Evolutionary conservation across 2,888 invertebrate genomes (phyloP).

Genomic region (Parasteatoda lunata): DNA sequence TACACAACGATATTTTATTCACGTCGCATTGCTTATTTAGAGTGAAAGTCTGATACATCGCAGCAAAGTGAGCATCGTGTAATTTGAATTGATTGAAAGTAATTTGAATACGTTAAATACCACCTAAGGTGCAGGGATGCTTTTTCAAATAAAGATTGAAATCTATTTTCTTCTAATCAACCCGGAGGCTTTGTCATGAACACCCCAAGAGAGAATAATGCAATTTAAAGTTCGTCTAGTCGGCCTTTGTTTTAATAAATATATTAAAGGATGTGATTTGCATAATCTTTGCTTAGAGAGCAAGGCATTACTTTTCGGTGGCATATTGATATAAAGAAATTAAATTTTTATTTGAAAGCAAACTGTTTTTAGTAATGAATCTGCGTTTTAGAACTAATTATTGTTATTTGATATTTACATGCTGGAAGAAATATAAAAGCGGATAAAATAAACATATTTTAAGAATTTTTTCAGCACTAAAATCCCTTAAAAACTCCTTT

Average conservation of each 20-base stretch:
- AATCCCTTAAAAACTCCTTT: too few relatives aligned
- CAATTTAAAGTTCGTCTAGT: not conserved
- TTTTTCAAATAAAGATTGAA: not conserved
- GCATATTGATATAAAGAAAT: too few relatives aligned
- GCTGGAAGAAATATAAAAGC: too few relatives aligned
- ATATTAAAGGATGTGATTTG: too few relatives aligned
- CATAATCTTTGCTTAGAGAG: too few relatives aligned
- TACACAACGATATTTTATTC: not conserved
- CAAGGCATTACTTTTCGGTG: too few relatives aligned
- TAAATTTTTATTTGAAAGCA: too few relatives aligned
- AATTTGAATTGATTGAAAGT: not conserved
- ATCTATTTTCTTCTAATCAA: constrained; percentile 1
- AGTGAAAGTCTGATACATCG: not conserved
- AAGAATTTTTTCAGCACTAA: too few relatives aligned
- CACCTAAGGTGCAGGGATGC: not conserved
- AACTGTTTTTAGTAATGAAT: too few relatives aligned
- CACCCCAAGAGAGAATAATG: not conserved
- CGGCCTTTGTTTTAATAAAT: not conserved
- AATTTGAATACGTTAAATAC: not conserved
- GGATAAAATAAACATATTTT: too few relatives aligned
- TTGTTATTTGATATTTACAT: too few relatives aligned
- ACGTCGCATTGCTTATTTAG: not conserved
- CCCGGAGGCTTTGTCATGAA: not conserved
- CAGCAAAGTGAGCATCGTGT: not conserved
- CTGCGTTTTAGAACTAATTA: too few relatives aligned